Percentiles rank a stretch among this genome's conserved stretches.
phyloP scores from a whole-genome alignment of 2,888 invertebrate species.

The Phyllotreta striolata region DNA sequence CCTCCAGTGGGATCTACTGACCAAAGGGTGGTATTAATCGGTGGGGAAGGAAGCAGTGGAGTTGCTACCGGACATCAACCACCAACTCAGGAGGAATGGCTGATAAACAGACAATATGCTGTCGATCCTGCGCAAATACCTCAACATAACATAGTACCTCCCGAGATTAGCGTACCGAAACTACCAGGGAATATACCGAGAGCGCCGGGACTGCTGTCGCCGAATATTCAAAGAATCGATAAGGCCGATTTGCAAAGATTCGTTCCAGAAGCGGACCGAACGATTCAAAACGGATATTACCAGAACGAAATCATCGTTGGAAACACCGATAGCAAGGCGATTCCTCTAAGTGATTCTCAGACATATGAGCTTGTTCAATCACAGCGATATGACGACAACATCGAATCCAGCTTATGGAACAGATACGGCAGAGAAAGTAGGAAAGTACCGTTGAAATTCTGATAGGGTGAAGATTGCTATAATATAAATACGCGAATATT shows the following conservation, averaged over 20 bases:
- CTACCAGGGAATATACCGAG: slow-evolving; percentile 7
- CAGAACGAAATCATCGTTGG: slow-evolving; percentile 14
- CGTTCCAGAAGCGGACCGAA: slow-evolving; percentile 3
- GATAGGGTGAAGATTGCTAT: too few relatives aligned
- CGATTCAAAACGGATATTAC: slow-evolving; percentile 25
- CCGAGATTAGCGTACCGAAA: slow-evolving; percentile 35
- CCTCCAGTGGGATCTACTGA: slow-evolving; percentile 9
- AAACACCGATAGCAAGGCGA: slow-evolving; percentile 4
- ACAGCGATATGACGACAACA: slow-evolving; percentile 25
- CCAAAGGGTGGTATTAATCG: background rate
- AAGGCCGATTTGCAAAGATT: slow-evolving; percentile 16
- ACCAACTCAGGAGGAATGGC: slow-evolving; percentile 16
- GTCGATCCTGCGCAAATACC: slow-evolving; percentile 37
- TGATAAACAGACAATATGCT: slow-evolving; percentile 9
- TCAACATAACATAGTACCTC: slow-evolving; percentile 40
- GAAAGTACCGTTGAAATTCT: background rate
- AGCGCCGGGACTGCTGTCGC: slow-evolving; percentile 22
- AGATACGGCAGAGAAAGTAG: slow-evolving; percentile 38
- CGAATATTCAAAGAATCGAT: slow-evolving; percentile 36
- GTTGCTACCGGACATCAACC: slow-evolving; percentile 7
- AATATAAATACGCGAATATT: too few relatives aligned
- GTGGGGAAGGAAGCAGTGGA: background rate
- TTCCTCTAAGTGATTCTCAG: slow-evolving; percentile 11
- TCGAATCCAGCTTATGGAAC: slow-evolving; percentile 32
- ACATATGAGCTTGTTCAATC: background rate